These are phyloP conservation scores for Rhynchophorus ferrugineus DNA, from an alignment of 1,140 invertebrate species.

Conservation along the genomic window DNA sequence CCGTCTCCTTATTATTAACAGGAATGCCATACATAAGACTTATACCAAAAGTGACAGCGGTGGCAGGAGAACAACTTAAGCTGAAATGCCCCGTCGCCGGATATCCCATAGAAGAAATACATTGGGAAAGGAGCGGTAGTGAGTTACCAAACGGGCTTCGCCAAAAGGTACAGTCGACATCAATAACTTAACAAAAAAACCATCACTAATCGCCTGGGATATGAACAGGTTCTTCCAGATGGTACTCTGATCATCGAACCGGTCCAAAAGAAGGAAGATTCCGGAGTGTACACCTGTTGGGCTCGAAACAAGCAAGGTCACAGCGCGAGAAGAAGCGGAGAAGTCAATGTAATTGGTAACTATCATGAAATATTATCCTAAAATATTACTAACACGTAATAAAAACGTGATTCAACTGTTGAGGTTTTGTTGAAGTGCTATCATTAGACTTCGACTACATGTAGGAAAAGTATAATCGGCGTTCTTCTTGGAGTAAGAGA, in stretches of 20 bases:
- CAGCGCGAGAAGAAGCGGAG: slow-evolving; percentile 61
- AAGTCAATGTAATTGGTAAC: slow-evolving; percentile 69
- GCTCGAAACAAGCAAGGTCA: slow-evolving; percentile 67
- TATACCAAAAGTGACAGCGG: slow-evolving; percentile 77
- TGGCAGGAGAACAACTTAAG: slow-evolving; percentile 69
- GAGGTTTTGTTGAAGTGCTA: too few relatives aligned
- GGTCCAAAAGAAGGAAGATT: slow-evolving; percentile 67
- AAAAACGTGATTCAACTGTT: too few relatives aligned
- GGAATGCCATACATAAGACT: slow-evolving; percentile 75
- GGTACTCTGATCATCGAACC: slow-evolving; percentile 66
- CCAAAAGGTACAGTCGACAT: slow-evolving; percentile 51
- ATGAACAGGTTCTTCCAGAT: slow-evolving; percentile 51
- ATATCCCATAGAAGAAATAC: slow-evolving; percentile 74
- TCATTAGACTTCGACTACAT: too few relatives aligned
- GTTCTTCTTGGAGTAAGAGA: too few relatives aligned
- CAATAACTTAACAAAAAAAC: not conserved
- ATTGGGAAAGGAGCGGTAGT: slow-evolving; percentile 70
- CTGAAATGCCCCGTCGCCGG: slow-evolving; percentile 81
- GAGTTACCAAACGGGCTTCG: slow-evolving; percentile 72
- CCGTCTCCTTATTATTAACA: too few relatives aligned
- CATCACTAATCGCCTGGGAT: not conserved
- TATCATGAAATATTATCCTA: too few relatives aligned
- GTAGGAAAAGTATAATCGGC: too few relatives aligned
- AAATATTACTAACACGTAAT: too few relatives aligned
- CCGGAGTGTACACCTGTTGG: slow-evolving; percentile 70